A percentile compares a stretch with the other conserved stretches of the same genome.
These are phyloP conservation scores for Vulpes vulpes DNA, from an alignment of 2,113 vertebrate genomes.

Conservation along the genomic window DNA sequence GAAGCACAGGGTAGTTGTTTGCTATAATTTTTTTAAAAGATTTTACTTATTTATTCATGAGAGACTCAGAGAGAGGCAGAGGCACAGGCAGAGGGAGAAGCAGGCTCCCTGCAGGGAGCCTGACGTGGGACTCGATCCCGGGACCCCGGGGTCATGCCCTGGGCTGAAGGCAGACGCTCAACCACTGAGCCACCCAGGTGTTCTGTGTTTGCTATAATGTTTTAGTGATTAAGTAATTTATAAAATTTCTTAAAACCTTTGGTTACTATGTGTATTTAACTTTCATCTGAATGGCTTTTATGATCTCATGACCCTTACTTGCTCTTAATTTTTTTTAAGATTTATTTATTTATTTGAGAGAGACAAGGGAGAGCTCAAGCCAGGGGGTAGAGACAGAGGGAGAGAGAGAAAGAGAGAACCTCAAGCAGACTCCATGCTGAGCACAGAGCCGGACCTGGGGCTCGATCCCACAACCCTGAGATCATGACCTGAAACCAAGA, in stretches of 20 bases:
- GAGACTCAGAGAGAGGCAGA: no score
- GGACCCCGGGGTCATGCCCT: no score
- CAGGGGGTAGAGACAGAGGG: not conserved
- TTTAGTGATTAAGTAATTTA: constrained; percentile 20
- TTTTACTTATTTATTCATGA: no score
- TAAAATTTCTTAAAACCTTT: not conserved
- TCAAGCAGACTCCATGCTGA: not conserved
- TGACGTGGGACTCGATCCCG: no score
- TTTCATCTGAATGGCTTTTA: not conserved
- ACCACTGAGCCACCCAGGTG: no score
- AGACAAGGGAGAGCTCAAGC: not conserved
- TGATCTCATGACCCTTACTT: not conserved
- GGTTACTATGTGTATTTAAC: not conserved
- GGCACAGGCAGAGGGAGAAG: no score
- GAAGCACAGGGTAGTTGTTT: not conserved
- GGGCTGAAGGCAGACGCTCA: no score
- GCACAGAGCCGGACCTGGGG: not conserved
- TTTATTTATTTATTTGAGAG: not conserved
- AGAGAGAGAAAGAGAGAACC: not conserved
- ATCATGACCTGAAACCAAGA: not conserved
- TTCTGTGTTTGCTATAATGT: not conserved
- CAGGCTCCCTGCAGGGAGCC: no score
- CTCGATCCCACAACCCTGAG: not conserved
- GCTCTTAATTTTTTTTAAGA: not conserved
- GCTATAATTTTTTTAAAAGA: not conserved